Conservation (phyloP, 2,113 vertebrate species). For the Pollimyrus isidori region DNA sequence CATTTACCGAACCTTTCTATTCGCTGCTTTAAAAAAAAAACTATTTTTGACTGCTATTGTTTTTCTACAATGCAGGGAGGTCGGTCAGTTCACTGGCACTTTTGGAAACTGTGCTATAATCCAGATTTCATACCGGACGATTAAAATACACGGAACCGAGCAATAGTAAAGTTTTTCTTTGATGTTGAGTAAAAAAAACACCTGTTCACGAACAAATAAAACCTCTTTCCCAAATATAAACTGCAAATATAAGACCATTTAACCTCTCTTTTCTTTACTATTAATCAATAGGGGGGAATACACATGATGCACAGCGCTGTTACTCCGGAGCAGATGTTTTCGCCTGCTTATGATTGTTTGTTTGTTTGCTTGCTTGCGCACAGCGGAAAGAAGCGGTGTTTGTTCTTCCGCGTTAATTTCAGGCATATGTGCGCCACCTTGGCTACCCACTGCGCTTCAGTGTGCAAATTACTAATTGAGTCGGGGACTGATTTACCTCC, state of each 20-base stretch:
- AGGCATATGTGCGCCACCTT: slow-evolving; percentile 10
- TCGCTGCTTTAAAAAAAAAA: not conserved
- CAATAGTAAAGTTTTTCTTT: not conserved
- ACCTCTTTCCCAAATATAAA: not conserved
- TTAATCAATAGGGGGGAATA: not conserved
- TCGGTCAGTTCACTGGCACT: not conserved
- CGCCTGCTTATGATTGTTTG: not conserved
- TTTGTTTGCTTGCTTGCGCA: slow-evolving; percentile 7
- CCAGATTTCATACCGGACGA: not conserved
- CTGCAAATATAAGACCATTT: not conserved
- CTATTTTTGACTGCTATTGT: not conserved
- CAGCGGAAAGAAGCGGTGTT: slow-evolving; percentile 9
- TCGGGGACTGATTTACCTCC: slow-evolving; percentile 14
- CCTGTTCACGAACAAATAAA: not conserved
- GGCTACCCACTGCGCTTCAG: not conserved
- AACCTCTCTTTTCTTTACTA: not conserved
- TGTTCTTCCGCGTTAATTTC: slow-evolving; percentile 14
- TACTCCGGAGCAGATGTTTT: not conserved
- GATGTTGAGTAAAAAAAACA: not conserved
- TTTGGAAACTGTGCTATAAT: not conserved
- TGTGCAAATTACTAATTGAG: slow-evolving; percentile 6
- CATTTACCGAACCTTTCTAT: not conserved
- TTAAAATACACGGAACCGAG: not conserved
- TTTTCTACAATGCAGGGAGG: not conserved
- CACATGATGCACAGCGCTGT: not conserved